Evolutionary conservation across 1,140 invertebrate species (phyloP).

Genomic region (Hypsibius dujardini): DNA sequence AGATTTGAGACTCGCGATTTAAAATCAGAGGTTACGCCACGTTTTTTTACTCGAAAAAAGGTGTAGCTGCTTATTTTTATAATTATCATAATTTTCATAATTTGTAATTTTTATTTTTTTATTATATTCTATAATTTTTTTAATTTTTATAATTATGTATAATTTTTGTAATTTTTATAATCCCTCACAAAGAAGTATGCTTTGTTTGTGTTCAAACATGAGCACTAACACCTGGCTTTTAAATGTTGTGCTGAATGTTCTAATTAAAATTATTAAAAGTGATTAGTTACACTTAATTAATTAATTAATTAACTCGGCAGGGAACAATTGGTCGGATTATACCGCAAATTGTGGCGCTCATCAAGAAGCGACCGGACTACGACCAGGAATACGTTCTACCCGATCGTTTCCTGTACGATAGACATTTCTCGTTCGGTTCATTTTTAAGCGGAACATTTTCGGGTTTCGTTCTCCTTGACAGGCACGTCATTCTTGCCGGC

Average conservation of each 20-base stretch:
- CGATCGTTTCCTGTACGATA: background rate
- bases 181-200: background rate
- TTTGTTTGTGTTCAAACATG: background rate
- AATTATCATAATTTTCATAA: background rate
- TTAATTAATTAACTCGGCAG: background rate
- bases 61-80: background rate
- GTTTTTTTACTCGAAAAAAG: background rate
- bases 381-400: background rate
- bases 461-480: background rate
- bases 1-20: too few relatives aligned
- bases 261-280: too few relatives aligned
- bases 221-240: too few relatives aligned
- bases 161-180: too few relatives aligned
- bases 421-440: background rate
- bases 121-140: constrained; percentile 6
- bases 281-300: too few relatives aligned
- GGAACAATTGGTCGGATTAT: background rate
- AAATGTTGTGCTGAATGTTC: too few relatives aligned
- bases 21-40: background rate
- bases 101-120: background rate
- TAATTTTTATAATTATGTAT: too few relatives aligned
- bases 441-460: background rate
- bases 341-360: background rate
- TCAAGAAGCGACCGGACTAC: background rate
- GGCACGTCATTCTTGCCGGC: background rate